phyloP scores from a whole-genome alignment of 2,797 vertebrate species.

The Sebastes oblongus region DNA sequence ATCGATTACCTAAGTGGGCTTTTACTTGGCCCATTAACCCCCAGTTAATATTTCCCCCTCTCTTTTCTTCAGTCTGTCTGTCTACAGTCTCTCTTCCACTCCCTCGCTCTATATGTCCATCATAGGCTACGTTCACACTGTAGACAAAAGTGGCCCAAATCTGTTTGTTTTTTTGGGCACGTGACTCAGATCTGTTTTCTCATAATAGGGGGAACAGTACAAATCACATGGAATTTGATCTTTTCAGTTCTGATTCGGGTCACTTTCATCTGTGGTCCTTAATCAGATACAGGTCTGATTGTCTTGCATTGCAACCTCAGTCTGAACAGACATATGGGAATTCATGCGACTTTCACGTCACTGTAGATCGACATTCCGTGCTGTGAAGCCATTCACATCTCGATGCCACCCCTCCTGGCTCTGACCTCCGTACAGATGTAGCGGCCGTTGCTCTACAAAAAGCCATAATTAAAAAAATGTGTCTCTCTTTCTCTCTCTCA shows the following conservation, averaged over 20 bases:
- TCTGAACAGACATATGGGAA: not conserved
- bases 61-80: not conserved
- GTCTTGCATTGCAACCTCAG: not conserved
- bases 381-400: not conserved
- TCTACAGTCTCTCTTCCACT: not conserved
- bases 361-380: not conserved
- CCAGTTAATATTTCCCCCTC: conserved; percentile 50
- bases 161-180: not conserved
- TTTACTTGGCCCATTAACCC: conserved; percentile 68
- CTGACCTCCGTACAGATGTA: too few species aligned
- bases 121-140: not conserved
- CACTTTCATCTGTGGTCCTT: not conserved
- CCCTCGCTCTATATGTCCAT: not conserved
- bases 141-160: not conserved
- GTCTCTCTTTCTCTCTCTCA: too few species aligned
- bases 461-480: too few species aligned
- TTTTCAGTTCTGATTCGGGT: not conserved
- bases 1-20: conserved; percentile 69
- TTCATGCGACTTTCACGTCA: not conserved
- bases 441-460: too few species aligned
- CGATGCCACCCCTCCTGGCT: not conserved
- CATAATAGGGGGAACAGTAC: not conserved
- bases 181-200: not conserved
- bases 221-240: not conserved
- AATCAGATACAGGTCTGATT: not conserved